Evolutionary conservation across 2,113 vertebrate genomes (phyloP).

Genomic region (Talpa occidentalis): DNA sequence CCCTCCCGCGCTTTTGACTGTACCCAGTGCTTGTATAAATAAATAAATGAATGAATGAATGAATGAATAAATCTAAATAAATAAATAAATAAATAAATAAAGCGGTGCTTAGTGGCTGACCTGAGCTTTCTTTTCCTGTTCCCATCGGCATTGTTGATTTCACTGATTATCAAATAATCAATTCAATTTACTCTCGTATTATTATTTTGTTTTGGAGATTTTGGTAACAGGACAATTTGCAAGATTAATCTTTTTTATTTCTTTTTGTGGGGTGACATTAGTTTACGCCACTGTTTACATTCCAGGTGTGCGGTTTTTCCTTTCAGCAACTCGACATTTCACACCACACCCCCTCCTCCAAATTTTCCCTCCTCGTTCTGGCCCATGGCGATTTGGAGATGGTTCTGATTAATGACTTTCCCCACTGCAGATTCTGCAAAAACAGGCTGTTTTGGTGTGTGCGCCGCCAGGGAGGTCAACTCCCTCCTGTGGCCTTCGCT

Average conservation of each 20-base stretch:
- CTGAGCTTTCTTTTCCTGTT: neutral
- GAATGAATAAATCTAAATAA: no score
- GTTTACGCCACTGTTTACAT: no score
- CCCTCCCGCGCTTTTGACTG: no score
- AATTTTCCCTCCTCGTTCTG: neutral
- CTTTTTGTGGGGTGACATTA: no score
- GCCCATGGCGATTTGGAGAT: neutral
- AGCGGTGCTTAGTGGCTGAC: neutral
- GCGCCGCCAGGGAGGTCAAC: neutral
- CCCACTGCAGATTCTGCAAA: conserved; percentile 34
- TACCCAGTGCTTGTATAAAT: no score
- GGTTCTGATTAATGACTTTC: conserved; percentile 16
- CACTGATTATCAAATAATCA: no score
- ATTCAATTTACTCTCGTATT: neutral
- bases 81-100: no score
- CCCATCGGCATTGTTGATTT: neutral
- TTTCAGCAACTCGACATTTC: no score
- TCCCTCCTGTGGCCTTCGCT: neutral
- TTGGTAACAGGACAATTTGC: neutral
- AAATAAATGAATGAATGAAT: no score
- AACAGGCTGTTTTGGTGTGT: neutral
- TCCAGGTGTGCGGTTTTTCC: no score
- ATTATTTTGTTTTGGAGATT: neutral
- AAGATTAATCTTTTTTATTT: neutral
- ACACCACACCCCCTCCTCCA: no score